phyloP scores from a whole-genome alignment of 2,888 invertebrate species.

The Azorinus chamasolen region DNA sequence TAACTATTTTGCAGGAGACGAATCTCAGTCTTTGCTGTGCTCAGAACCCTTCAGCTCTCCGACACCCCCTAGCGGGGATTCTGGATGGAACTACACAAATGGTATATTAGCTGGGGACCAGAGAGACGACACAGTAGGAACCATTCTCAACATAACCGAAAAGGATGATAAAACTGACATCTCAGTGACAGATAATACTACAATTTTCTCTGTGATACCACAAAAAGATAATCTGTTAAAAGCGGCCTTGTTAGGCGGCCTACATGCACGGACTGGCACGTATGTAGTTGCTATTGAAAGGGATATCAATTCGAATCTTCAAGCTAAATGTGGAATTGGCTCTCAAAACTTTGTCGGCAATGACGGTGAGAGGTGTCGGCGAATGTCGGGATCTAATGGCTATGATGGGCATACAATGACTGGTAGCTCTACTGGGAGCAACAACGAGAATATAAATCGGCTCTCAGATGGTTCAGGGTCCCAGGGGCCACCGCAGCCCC shows the following conservation, averaged over 20 bases:
- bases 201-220: neutral
- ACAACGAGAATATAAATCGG: conserved; percentile 69
- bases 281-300: conserved; percentile 25
- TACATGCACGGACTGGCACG: neutral
- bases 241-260: conserved; percentile 45
- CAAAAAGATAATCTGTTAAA: conserved; percentile 46
- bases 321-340: conserved; percentile 56
- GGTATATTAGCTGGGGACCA: neutral
- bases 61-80: conserved; percentile 54
- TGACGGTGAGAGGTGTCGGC: conserved; percentile 67
- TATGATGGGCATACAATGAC: conserved; percentile 78
- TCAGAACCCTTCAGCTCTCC: conserved; percentile 65
- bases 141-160: too few species aligned
- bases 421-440: conserved; percentile 69
- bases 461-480: conserved; percentile 67
- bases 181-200: neutral
- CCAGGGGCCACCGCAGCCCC: conserved; percentile 64
- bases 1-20: conserved; percentile 59
- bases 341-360: conserved; percentile 58
- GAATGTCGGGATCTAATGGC: conserved; percentile 80
- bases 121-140: neutral
- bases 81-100: neutral
- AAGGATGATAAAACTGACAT: conserved; percentile 2
- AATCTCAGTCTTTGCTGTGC: conserved; percentile 65
- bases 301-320: conserved; percentile 60